Evolutionary conservation across 37 sponge, comb jelly and placozoan species (phyloP).

Genomic region (Hexactinellida sp.): DNA sequence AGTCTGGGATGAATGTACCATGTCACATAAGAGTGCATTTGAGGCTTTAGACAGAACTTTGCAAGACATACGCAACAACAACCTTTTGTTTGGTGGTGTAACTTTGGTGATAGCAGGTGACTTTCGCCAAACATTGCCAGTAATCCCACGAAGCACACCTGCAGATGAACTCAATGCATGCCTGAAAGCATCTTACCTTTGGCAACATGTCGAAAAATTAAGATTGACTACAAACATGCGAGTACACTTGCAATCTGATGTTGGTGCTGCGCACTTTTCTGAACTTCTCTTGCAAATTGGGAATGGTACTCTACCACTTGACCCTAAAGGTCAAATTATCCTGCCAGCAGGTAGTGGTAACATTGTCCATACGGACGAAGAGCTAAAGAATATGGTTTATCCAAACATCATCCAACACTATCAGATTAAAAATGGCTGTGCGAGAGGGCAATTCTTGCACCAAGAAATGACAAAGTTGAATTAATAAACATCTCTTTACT

Average conservation of each 20-base stretch:
- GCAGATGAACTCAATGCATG: conserved; percentile 27
- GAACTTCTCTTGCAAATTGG: conserved; percentile 6
- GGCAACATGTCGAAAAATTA: conserved; percentile 8
- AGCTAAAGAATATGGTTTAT: background rate
- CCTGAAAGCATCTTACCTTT: conserved; percentile 6
- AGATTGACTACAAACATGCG: conserved; percentile 27
- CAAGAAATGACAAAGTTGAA: background rate
- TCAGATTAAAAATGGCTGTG: background rate
- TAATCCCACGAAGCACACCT: conserved; percentile 10
- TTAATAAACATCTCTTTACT: background rate
- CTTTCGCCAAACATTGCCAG: conserved; percentile 28
- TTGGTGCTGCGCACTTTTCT: conserved; percentile 18
- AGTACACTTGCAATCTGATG: conserved; percentile 19
- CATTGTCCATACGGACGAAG: background rate
- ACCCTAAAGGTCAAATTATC: background rate
- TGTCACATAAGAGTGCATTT: conserved; percentile 27
- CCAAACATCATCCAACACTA: background rate
- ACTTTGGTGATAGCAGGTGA: conserved; percentile 18
- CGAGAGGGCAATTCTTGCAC: background rate
- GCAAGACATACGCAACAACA: background rate
- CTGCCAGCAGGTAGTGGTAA: background rate
- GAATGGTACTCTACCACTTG: background rate
- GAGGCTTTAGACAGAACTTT: conserved; percentile 26
- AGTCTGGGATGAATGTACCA: conserved; percentile 33
- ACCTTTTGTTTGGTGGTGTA: background rate